Conservation (phyloP, 2,113 vertebrate species). For the Pseudonaja textilis region DNA sequence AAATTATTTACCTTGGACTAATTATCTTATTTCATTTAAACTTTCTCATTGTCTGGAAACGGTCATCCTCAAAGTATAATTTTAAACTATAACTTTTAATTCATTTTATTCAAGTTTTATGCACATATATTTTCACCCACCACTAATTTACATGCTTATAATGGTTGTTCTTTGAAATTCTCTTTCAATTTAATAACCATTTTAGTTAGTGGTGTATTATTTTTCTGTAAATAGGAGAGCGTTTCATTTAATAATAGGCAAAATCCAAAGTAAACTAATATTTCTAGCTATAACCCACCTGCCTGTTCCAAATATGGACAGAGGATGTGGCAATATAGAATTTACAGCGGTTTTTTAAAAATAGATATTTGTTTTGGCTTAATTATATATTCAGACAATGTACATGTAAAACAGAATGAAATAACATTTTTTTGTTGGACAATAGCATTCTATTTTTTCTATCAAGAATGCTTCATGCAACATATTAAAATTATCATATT, state of each 20-base stretch:
- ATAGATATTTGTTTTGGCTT: constrained; percentile 9
- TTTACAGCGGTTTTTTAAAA: not conserved
- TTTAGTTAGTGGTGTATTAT: constrained; percentile 39
- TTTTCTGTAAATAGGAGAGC: constrained; percentile 11
- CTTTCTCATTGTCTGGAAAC: not conserved
- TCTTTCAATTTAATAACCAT: not conserved
- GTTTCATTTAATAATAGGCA: not conserved
- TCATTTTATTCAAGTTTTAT: not conserved
- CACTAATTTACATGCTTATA: not conserved
- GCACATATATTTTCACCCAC: not conserved
- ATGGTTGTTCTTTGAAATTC: constrained; percentile 25
- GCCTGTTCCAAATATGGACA: constrained; percentile 21
- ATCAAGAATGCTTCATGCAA: not conserved
- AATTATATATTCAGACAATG: not conserved
- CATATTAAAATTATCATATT: not conserved
- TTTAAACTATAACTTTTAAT: constrained; percentile 21
- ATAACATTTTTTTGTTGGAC: not conserved
- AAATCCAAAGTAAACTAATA: constrained; percentile 21
- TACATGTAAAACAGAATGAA: not conserved
- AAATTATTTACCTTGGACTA: constrained; percentile 23
- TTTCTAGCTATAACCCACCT: constrained; percentile 1
- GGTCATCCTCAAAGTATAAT: constrained; percentile 7
- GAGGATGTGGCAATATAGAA: not conserved
- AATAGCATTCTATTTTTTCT: not conserved
- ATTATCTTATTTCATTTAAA: constrained; percentile 19